A percentile compares a stretch with the other conserved stretches of the same genome.
These are phyloP conservation scores for Xenentodon cancila DNA, from an alignment of 2,797 vertebrate species.

Conservation along the genomic window DNA sequence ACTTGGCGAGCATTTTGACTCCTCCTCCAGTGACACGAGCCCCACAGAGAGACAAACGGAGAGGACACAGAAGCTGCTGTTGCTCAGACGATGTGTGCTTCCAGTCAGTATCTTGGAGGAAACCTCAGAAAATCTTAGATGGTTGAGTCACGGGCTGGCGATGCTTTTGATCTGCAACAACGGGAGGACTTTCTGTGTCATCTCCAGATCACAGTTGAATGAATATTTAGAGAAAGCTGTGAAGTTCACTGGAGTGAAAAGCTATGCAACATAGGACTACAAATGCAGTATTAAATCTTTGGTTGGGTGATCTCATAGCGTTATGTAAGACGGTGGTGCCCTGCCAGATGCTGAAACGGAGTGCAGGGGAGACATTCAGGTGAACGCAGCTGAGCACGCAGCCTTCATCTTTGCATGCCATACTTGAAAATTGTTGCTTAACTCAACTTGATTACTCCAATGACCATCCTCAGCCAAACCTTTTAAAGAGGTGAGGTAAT, in stretches of 20 bases:
- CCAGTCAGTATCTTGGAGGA: conserved; percentile 14
- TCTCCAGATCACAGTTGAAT: conserved; percentile 16
- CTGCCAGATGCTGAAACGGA: conserved; percentile 56
- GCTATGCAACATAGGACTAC: conserved; percentile 43
- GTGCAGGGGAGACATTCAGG: conserved; percentile 65
- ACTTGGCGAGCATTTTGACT: conserved; percentile 37
- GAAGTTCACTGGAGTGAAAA: conserved; percentile 32
- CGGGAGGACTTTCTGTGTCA: conserved; percentile 8
- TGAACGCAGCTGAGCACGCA: conserved; percentile 62
- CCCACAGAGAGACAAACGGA: conserved; percentile 34
- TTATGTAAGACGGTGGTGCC: conserved; percentile 66
- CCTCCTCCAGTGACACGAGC: conserved; percentile 16
- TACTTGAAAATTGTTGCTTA: conserved; percentile 65
- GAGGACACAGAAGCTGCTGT: conserved; percentile 42
- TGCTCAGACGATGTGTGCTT: conserved; percentile 27
- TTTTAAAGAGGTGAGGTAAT: conserved; percentile 30
- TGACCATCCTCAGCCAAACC: conserved; percentile 28
- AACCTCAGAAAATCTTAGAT: conserved; percentile 28
- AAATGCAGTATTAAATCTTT: conserved; percentile 52
- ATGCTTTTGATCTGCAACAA: conserved; percentile 18
- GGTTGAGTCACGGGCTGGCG: conserved; percentile 24
- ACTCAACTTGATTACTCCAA: conserved; percentile 48
- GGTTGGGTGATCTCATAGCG: conserved; percentile 64
- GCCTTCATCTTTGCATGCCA: conserved; percentile 52
- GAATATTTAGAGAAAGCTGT: conserved; percentile 24